Base-by-base conservation (phyloP, 2,113 vertebrate species). In the Centropus unirufus region DNA sequence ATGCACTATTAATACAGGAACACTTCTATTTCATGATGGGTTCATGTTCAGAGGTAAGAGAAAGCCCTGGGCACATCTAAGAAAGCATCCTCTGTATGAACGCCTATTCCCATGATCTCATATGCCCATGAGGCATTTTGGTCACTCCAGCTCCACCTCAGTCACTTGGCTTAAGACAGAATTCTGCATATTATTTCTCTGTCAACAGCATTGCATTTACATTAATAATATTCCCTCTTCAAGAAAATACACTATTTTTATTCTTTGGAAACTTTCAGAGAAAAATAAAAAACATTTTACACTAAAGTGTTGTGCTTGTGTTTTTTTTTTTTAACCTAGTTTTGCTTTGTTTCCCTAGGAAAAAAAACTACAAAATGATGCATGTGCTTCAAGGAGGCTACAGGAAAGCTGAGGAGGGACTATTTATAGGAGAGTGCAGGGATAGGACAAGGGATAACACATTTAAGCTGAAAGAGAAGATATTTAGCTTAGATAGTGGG, bases 41-140 rank as follows among this genome's bases (percentile, higher is more conserved):
- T 70, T 95, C 94, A 73, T 73, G 88, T 95, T 93, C 85, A 87
- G 85, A 96, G 95, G 93, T 93, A 95, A 93, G 64, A 92, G 76
- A 78, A 88, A 90, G 93, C 95, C 77, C 88, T 81, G 64, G 86
- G 79, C 67, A 87, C 90, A 46, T 40, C 79, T 94, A 88, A 93
- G 64, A 90, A 93, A 94, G 88, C 49, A 59, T 80, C 80, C 49
- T 94, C 91, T 72, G 52, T 64, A 83, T 78, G 83, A 95, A 78
- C 72, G 93, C 88, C 90, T 92, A 47, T 81, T 24, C 87, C 73
- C 68, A 64, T 52, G 47, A 81, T 74, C 75, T 83, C 79, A 44
- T 46, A 68, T 8, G 8, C 68, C 93, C 58, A 11, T 26, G 62
- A 89, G 90, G 79, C 80, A 64, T 70, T 90, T 87, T 7, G 22